Evolutionary conservation across 2,797 vertebrate species (phyloP).

Genomic region (Chanos chanos): DNA sequence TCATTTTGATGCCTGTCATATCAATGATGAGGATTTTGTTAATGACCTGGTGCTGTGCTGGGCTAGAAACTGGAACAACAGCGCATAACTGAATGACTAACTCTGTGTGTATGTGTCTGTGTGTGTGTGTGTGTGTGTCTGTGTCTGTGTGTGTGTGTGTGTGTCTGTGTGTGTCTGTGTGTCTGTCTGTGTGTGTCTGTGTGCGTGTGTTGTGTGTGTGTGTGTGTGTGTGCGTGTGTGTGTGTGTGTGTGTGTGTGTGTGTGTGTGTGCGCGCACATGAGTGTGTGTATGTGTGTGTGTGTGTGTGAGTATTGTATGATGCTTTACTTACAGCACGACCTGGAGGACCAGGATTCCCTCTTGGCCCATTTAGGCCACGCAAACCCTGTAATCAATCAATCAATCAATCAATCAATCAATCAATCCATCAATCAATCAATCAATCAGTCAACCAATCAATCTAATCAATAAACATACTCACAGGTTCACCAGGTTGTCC

Average conservation of each 20-base stretch:
- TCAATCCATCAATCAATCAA: neutral
- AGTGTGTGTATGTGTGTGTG: conserved; percentile 9
- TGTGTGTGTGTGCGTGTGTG: neutral
- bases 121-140: too few species aligned
- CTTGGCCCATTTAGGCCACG: conserved; percentile 78
- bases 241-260: conserved; percentile 5
- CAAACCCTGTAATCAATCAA: conserved; percentile 63
- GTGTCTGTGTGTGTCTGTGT: neutral
- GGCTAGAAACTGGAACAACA: too few species aligned
- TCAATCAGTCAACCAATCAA: neutral
- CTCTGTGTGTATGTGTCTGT: too few species aligned
- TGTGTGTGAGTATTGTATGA: too few species aligned
- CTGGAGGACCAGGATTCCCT: conserved; percentile 72
- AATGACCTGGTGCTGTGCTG: too few species aligned
- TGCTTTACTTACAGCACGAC: conserved; percentile 76
- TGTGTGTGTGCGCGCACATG: conserved; percentile 28
- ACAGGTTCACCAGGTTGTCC: conserved; percentile 92
- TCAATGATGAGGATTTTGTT: too few species aligned
- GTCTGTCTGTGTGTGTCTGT: neutral
- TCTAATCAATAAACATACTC: conserved; percentile 52
- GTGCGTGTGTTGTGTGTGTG: neutral
- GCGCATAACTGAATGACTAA: too few species aligned
- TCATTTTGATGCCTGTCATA: neutral
- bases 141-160: neutral
- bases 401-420: neutral